These are phyloP conservation scores for Uromys caudimaculatus DNA, from an alignment of 2,797 vertebrate species.

Conservation along the genomic window DNA sequence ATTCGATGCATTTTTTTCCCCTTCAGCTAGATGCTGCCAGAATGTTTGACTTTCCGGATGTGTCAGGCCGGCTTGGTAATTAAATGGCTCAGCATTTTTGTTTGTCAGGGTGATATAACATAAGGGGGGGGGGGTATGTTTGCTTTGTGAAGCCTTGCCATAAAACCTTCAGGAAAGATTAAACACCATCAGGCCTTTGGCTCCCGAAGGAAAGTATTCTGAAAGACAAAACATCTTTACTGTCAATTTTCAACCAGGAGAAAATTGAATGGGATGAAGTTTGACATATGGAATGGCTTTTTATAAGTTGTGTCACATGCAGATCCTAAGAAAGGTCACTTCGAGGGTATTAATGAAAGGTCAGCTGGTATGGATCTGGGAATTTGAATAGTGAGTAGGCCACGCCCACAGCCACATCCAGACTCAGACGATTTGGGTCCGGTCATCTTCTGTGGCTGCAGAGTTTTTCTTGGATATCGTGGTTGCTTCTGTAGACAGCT, in stretches of 20 bases:
- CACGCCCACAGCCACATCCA: neutral
- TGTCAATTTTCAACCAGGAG: constrained; percentile 71
- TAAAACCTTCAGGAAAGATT: constrained; percentile 73
- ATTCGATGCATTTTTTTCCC: constrained; percentile 62
- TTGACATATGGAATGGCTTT: constrained; percentile 62
- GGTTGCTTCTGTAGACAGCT: neutral
- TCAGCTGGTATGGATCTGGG: neutral
- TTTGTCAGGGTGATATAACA: constrained; percentile 75
- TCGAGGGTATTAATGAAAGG: constrained; percentile 44
- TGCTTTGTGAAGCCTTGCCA: constrained; percentile 70
- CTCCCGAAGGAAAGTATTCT: constrained; percentile 45
- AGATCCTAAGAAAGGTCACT: constrained; percentile 63
- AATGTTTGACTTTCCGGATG: constrained; percentile 73
- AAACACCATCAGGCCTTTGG: constrained; percentile 53
- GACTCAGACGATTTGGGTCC: neutral
- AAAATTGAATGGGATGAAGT: constrained; percentile 74
- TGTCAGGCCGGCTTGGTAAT: constrained; percentile 64
- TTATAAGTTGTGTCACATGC: constrained; percentile 62
- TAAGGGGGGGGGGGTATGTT: constrained; percentile 20
- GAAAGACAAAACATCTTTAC: constrained; percentile 73
- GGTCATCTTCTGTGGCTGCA: constrained; percentile 62
- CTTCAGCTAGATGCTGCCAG: constrained; percentile 70
- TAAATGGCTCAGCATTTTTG: constrained; percentile 74
- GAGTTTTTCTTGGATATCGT: constrained; percentile 15
- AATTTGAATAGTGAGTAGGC: neutral